Base-by-base conservation (phyloP, 2,113 vertebrate species). In the Cinclus mexicanus region DNA sequence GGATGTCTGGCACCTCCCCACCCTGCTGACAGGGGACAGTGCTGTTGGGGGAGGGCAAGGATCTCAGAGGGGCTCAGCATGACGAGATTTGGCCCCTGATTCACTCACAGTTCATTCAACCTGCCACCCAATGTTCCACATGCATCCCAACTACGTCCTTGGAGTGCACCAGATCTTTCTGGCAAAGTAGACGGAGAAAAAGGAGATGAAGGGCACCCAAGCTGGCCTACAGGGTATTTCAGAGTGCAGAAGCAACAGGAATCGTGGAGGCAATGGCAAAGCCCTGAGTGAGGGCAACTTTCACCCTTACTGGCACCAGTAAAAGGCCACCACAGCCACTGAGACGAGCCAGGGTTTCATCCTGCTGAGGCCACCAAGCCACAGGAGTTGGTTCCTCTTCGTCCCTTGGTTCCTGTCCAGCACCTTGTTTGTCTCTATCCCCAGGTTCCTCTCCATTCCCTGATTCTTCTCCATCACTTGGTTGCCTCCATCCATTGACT, bases 371-470 rank as follows among this genome's bases (percentile, higher is more conserved):
- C 7, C 35, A 50, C 23, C 1, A 2, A 72, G 57, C 24, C 63
- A 28, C 31, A 33, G 17, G 1, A 0, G 8, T 13, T n/a, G 41
- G 17, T 21, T 72, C 10, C 29, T 25, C 64, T 91, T 67, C 1
- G 1, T 42, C 49, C 6, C 3, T 31, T 42, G 11, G 17, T 42
- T 76, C n/a, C 17, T 21, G n/a, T 46, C 55, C 42, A 28, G 33
- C 18, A 23, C 19, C 14, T n/a, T 44, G 57, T 37, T 53, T 35
- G 37, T 42, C n/a, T 74, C 50, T 46, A 14, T 64, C 8, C 15
- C 28, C 12, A 7, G 23, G 37, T 26, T 79, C 55, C 11, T 28
- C 31, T 47, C 61, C 31, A 59, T n/a, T 16, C 22, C 10, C 41
- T 9, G 11, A 2, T 29, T 69, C 41, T 13, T 19, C 26, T 42